Base-by-base conservation (phyloP, 2,797 vertebrate genomes). In the Lophius americanus region DNA sequence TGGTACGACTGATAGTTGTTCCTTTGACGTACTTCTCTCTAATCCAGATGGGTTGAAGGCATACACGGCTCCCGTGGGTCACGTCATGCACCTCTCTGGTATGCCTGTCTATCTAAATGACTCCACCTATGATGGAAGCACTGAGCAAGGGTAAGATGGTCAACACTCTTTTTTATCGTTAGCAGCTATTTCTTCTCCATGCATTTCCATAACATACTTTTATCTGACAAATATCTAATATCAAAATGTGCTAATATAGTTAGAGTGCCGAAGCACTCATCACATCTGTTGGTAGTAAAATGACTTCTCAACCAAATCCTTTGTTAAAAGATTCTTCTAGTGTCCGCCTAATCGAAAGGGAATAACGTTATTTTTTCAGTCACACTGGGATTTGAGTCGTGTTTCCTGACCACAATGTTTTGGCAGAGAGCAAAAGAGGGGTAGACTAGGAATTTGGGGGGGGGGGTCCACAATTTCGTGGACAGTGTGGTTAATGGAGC, bases 51-150 rank as follows among this genome's bases (percentile, higher is more conserved):
- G 96, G 7, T 89, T 98, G 72, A 92, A 94, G 83, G 95, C 95
- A 1, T 98, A 98, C 86, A 95, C 95, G 0, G 94, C 95, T 50
- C 96, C 97, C 0, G 76, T 92, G 68, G 96, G 97, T 48, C 94
- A 97, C 50, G 79, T 94, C 37, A 97, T 98, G 96, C 78, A 92
- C 66, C 82, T 96, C 1, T 88, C 93, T 6, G 89, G 94, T 0
- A 86, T 92, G 5, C 85, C 93, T 0, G 79, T 96, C 44, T 89
- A 95, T 88, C 93, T 98, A 50, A 98, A 98, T 0, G 96, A 98
- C 86, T 98, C 97, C 66, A 96, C 95, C 61, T 98, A 97, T 0
- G 96, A 98, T 1, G 96, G 97, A 3, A 93, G 92, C 85, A 93
- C 89, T 0, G 89, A 93, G 63, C 93, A 93, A 82, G 94, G 94